A percentile compares a stretch with the other conserved stretches of the same genome.
Conservation (phyloP, 2,797 vertebrate species). For the Cheirogaleus major region DNA sequence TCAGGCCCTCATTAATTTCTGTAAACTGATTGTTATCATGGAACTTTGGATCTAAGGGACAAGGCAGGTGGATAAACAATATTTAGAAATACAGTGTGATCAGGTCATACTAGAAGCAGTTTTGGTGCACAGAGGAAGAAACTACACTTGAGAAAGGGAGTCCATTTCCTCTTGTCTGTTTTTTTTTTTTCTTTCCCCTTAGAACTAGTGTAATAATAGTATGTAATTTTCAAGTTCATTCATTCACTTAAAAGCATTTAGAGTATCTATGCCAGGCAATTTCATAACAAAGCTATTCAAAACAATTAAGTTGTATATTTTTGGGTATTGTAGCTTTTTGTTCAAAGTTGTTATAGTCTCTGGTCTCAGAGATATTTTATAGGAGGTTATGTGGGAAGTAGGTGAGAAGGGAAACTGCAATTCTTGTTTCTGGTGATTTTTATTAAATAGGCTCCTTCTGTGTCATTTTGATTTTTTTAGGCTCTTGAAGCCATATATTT, state of each 20-base stretch:
- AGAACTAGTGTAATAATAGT: neutral
- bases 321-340: neutral
- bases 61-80: neutral
- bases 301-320: neutral
- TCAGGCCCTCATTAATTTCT: neutral
- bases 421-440: neutral
- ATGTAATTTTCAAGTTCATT: conserved; percentile 18
- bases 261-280: neutral
- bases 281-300: conserved; percentile 16
- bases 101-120: neutral
- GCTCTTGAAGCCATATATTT: neutral
- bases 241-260: conserved; percentile 6
- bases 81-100: neutral
- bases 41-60: neutral
- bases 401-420: neutral
- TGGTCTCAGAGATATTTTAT: conserved; percentile 27
- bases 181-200: neutral
- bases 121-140: neutral
- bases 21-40: neutral
- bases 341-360: neutral
- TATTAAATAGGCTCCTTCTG: neutral
- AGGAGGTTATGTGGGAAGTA: neutral
- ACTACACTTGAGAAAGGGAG: neutral
- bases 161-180: neutral
- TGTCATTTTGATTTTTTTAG: neutral